Evolutionary conservation across 2,113 vertebrate species (phyloP), one percentile per base, ranked within the genome.

Genomic region (Heterotilapia buettikoferi): DNA sequence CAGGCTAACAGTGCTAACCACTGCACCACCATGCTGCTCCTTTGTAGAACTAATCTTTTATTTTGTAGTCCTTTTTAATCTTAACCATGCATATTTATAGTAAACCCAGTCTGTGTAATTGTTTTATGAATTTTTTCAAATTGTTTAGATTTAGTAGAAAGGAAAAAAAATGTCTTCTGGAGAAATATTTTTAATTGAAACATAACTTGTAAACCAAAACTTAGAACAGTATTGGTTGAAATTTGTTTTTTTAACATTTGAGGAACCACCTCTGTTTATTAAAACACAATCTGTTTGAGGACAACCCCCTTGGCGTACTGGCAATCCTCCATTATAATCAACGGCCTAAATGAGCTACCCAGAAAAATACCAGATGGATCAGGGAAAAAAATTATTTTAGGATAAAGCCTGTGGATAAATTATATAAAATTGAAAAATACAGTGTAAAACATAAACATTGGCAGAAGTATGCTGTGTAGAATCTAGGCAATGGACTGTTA

Each of bases 291-390:
- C 19, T 82, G 68, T 84, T n/a, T 83, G 16, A 16, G 53, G 31
- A 83, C 5, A 18, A 26, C 9, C 36, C 26, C 26, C 71, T 81
- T 50, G 21, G 38, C 29, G 21, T 26, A 50, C 7, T 89, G 83
- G 83, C 82, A 84, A 43, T 40, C n/a, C 19, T 88, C 47, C 54
- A 83, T 40, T 40, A 31, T 63, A 80, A 84, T 84, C 76, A 90
- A 82, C 76, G 36, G 54, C 18, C 87, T 53, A 80, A 91, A 85
- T 16, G 16, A 80, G 45, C 21, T n/a, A 21, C 78, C 56, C 59
- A 59, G 13, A 61, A 66, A 56, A 38, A 80, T 38, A 82, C 47
- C 90, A 92, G 89, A 90, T 92, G 92, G 84, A 88, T 1, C 18
- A 52, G 9, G 53, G 21, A 5, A 59, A 33, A 45, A 80, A 56